Conservation (phyloP, 2,888 invertebrate genomes). For the Limnephilus rhombicus region DNA sequence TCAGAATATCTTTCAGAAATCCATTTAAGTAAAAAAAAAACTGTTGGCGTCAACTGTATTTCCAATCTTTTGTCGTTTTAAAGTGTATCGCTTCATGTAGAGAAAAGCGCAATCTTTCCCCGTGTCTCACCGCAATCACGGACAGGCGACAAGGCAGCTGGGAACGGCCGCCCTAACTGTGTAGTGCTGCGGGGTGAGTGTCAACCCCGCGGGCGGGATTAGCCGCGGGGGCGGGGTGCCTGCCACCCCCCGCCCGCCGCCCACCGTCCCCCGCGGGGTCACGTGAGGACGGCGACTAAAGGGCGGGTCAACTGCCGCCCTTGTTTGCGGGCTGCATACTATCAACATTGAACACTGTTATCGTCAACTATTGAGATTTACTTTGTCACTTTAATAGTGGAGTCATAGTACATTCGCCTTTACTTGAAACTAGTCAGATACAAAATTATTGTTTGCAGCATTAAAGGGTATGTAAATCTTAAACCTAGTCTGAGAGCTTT, state of each 20-base stretch:
- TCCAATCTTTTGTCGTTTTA: background rate
- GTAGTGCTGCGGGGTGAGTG: background rate
- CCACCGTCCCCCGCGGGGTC: background rate
- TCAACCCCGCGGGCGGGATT: background rate
- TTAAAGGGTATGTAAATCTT: background rate
- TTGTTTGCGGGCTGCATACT: background rate
- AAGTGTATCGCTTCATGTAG: background rate
- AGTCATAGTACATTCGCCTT: background rate
- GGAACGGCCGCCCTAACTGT: background rate
- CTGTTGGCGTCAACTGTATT: background rate
- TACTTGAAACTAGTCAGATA: no score
- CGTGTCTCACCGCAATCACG: background rate
- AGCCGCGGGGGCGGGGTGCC: background rate
- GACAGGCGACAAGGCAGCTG: background rate
- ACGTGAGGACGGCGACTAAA: constrained; percentile 4
- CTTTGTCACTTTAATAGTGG: background rate
- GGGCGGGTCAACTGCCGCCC: background rate
- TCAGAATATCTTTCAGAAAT: background rate
- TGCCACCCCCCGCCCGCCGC: background rate
- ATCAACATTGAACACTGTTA: background rate
- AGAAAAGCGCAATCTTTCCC: background rate
- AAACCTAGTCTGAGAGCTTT: background rate
- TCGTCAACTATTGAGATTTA: background rate
- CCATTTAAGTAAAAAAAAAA: background rate
- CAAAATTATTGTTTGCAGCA: no score